phyloP scores from a whole-genome alignment of 1,140 invertebrate genomes.

The Holotrichia oblita region DNA sequence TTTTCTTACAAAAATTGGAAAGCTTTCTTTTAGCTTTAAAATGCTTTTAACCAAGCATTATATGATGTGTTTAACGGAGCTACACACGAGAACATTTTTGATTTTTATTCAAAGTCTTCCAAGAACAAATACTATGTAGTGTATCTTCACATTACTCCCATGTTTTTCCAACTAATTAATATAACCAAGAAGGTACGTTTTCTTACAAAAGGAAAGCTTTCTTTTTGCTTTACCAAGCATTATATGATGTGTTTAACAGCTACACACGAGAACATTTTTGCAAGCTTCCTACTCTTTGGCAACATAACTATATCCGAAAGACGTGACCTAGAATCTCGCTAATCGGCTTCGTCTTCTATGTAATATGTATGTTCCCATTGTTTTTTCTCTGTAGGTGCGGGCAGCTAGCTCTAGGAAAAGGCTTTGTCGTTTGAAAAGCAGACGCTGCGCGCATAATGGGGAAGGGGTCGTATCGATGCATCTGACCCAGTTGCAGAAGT shows the following conservation, averaged over 20 bases:
- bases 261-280: background rate
- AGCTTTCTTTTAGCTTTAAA: too few relatives aligned
- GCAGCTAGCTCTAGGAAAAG: background rate
- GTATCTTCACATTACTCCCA: too few relatives aligned
- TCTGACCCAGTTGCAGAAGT: slow-evolving; percentile 39
- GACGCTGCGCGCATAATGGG: slow-evolving; percentile 9
- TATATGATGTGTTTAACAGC: too few relatives aligned
- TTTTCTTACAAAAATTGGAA: too few relatives aligned
- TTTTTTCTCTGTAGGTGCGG: background rate
- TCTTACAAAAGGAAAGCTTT: too few relatives aligned
- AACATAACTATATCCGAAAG: background rate
- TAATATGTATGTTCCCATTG: background rate
- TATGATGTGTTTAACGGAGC: too few relatives aligned
- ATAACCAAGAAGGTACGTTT: too few relatives aligned
- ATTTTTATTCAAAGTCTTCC: too few relatives aligned
- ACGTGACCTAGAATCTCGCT: slow-evolving; percentile 16
- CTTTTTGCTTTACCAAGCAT: too few relatives aligned
- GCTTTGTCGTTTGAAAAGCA: slow-evolving; percentile 14
- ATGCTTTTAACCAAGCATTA: too few relatives aligned
- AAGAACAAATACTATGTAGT: too few relatives aligned
- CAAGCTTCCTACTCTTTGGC: background rate
- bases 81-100: background rate
- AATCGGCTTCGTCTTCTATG: background rate
- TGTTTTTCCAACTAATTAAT: too few relatives aligned
- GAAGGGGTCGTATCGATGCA: slow-evolving; percentile 27